A percentile compares a stretch with the other conserved stretches of the same genome.
Conservation (phyloP, 2,888 invertebrate genomes). For the Conomelus anceps region DNA sequence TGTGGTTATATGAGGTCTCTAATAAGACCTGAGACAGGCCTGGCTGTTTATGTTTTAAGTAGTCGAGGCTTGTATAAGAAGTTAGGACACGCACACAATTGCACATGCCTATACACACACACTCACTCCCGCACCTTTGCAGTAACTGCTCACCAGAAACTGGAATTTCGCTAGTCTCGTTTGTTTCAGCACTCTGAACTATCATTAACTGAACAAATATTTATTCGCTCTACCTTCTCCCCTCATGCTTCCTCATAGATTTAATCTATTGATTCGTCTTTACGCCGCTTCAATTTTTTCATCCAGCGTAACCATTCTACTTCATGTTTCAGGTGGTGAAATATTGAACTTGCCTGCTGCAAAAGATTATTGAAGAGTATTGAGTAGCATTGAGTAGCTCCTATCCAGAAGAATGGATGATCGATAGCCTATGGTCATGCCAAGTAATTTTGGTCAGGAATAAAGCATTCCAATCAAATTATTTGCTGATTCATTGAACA, state of each 20-base stretch:
- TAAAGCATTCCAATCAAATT: background rate
- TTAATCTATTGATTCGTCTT: background rate
- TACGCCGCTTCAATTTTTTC: background rate
- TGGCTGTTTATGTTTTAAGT: background rate
- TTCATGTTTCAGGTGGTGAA: background rate
- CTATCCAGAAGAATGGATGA: background rate
- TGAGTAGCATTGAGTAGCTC: background rate
- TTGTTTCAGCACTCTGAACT: background rate
- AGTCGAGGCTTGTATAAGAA: background rate
- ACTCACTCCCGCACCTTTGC: background rate
- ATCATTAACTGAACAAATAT: background rate
- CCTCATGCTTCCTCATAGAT: background rate
- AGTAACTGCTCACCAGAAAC: background rate
- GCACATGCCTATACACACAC: background rate
- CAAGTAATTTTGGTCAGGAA: background rate
- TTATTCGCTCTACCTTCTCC: background rate
- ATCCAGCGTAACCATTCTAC: background rate
- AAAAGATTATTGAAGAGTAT: background rate
- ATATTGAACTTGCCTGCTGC: background rate
- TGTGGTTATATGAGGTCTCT: background rate
- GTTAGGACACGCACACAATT: background rate
- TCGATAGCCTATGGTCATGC: background rate
- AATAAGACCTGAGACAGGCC: background rate
- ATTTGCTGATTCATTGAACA: background rate
- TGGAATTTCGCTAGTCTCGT: background rate